Evolutionary conservation across 2,888 invertebrate species (phyloP), one percentile per base, ranked within the genome.

Genomic region (Dynastes maya): DNA sequence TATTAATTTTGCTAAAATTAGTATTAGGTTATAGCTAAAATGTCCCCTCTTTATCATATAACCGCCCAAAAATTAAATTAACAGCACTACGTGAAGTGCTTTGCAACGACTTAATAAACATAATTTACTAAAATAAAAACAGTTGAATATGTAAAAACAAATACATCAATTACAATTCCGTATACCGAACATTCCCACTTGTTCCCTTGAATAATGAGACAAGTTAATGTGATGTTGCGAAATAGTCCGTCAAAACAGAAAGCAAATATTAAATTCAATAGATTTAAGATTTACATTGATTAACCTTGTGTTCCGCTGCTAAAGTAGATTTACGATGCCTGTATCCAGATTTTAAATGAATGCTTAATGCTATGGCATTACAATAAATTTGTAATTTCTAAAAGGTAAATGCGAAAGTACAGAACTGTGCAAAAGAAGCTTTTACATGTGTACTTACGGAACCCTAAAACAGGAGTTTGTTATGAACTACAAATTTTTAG

Each of bases 231-330:
- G 27, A 68, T 16, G 68, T 68, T 68, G 37, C 63, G 63, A 68
- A 51, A 22, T 5, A 22, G 49, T 40, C 51, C 51, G 68, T 53
- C 51, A 68, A 68, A 68, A 68, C 68, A 68, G 51, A 51, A 68
- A 13, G 51, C 29, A 51, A 68, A 49, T 68, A 51, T 51, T 1
- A 63, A 74, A 74, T 74, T 61, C 72, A 63, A 45, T 6, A 27
- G 72, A 61, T 61, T 27, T 29, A 27, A 74, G 40, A 74, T 74
- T 74, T 74, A 61, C 72, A 74, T 74, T 32, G 72, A 74, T 61
- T 74, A 61, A 74, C 72, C 72, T 74, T 74, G 72, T 16, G 68
- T 27, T 58, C 16, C 55, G 22, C 55, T 22, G 55, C 22, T 58
- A 58, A 22, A 58, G 22, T 22, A 51, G 61, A 74, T 61, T 61